Conservation (phyloP, 2,113 vertebrate genomes). For the Pholis gunnellus region DNA sequence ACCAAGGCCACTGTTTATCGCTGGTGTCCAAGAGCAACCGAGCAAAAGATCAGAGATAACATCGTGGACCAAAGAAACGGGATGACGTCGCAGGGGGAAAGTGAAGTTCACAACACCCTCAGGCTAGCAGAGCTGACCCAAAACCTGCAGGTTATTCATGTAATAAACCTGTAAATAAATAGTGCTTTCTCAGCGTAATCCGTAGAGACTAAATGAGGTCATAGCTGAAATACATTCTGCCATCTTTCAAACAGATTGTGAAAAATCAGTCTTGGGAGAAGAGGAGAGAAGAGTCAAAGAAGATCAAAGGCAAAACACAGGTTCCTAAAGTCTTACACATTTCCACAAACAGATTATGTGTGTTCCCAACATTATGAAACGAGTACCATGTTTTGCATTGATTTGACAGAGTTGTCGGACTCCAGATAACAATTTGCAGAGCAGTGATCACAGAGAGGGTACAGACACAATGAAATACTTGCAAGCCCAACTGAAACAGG, state of each 20-base stretch:
- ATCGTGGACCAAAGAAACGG: conserved; percentile 73
- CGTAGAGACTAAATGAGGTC: background rate
- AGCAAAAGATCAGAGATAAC: conserved; percentile 41
- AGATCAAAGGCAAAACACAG: conserved; percentile 61
- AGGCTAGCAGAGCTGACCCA: conserved; percentile 79
- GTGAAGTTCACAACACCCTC: conserved; percentile 54
- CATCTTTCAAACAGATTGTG: conserved; percentile 74
- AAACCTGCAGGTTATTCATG: conserved; percentile 83
- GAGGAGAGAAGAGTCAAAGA: conserved; percentile 65
- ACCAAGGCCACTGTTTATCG: conserved; percentile 69
- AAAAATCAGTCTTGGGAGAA: conserved; percentile 79
- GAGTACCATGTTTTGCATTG: background rate
- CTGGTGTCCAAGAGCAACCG: conserved; percentile 81
- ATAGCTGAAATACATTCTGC: background rate
- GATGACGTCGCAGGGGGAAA: conserved; percentile 70
- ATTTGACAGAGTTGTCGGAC: conserved; percentile 43
- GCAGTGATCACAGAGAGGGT: conserved; percentile 14
- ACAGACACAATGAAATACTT: conserved; percentile 60
- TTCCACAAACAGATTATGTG: background rate
- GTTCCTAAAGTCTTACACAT: conserved; percentile 21
- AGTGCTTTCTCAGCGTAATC: background rate
- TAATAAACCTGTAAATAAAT: background rate
- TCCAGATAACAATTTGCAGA: conserved; percentile 1
- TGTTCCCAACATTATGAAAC: background rate
- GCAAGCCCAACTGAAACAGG: conserved; percentile 77